Percentiles rank a stretch among this genome's conserved stretches.
phyloP scores from a whole-genome alignment of 1,140 invertebrate genomes.

The Harlomillsia oculata region DNA sequence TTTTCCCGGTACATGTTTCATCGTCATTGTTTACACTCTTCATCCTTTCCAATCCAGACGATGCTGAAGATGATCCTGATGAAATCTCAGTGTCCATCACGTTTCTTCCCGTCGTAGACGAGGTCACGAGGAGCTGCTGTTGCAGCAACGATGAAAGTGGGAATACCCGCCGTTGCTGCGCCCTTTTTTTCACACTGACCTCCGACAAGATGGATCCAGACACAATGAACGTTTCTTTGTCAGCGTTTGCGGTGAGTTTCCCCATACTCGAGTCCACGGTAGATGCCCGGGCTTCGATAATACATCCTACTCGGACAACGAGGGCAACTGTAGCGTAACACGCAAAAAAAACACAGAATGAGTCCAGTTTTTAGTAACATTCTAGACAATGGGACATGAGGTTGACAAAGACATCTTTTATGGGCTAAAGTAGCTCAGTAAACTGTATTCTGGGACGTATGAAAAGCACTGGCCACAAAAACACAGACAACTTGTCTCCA shows the following conservation, averaged over 20 bases:
- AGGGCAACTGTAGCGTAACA: constrained; percentile 17
- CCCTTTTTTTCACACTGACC: not conserved
- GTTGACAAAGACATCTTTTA: too few species aligned
- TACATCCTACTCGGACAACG: constrained; percentile 28
- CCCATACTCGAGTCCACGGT: not conserved
- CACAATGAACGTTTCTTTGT: not conserved
- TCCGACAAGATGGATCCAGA: not conserved
- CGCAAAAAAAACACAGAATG: not conserved
- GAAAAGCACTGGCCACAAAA: too few species aligned
- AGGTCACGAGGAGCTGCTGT: not conserved
- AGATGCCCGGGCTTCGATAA: constrained; percentile 26
- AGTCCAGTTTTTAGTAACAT: too few species aligned
- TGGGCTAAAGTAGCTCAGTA: too few species aligned
- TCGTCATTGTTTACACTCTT: constrained; percentile 9
- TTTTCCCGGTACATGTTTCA: constrained; percentile 42
- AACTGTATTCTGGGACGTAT: too few species aligned
- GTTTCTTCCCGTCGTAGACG: not conserved
- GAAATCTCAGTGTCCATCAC: not conserved
- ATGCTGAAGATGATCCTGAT: too few species aligned
- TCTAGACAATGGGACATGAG: too few species aligned
- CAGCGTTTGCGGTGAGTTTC: not conserved
- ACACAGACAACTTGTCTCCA: too few species aligned
- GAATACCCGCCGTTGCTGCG: not conserved
- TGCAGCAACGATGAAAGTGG: not conserved
- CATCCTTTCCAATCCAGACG: not conserved